Percentiles rank a stretch among this genome's conserved stretches.
Conservation (phyloP, 2,797 vertebrate genomes). For the Staurois parvus region DNA sequence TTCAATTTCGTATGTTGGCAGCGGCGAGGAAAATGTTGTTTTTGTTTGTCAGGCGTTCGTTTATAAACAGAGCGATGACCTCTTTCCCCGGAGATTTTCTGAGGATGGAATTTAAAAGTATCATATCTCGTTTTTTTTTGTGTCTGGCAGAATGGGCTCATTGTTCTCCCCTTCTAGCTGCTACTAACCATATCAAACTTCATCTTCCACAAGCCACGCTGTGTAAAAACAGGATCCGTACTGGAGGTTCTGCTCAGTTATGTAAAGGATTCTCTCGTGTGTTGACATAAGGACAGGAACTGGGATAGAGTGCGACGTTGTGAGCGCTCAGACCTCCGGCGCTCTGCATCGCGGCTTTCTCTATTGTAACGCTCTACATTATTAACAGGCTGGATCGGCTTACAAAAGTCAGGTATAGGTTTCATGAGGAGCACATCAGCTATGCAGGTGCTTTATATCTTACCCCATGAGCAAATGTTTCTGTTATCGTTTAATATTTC, state of each 20-base stretch:
- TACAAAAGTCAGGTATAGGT: slow-evolving; percentile 70
- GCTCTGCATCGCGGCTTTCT: neutral
- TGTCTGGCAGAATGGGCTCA: slow-evolving; percentile 40
- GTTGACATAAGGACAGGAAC: slow-evolving; percentile 24
- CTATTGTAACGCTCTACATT: slow-evolving; percentile 71
- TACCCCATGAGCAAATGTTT: neutral
- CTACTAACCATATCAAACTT: neutral
- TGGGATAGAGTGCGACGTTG: slow-evolving; percentile 2
- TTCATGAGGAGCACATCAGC: slow-evolving; percentile 69
- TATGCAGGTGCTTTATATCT: slow-evolving; percentile 45
- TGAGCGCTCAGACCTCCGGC: neutral
- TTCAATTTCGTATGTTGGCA: neutral
- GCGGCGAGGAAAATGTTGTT: neutral
- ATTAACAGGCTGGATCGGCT: slow-evolving; percentile 75
- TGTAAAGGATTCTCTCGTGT: neutral
- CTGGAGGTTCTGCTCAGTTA: slow-evolving; percentile 51
- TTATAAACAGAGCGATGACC: slow-evolving; percentile 32
- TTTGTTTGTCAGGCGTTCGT: slow-evolving; percentile 11
- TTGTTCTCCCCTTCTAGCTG: slow-evolving; percentile 32
- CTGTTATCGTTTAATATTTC: neutral
- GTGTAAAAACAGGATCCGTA: slow-evolving; percentile 6
- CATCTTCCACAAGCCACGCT: neutral
- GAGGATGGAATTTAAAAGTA: slow-evolving; percentile 51
- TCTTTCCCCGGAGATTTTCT: slow-evolving; percentile 19
- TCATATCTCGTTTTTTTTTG: slow-evolving; percentile 41